A percentile compares a stretch with the other conserved stretches of the same genome.
These are phyloP conservation scores for Dendrolimus kikuchii DNA, from an alignment of 1,140 invertebrate genomes.

Conservation along the genomic window DNA sequence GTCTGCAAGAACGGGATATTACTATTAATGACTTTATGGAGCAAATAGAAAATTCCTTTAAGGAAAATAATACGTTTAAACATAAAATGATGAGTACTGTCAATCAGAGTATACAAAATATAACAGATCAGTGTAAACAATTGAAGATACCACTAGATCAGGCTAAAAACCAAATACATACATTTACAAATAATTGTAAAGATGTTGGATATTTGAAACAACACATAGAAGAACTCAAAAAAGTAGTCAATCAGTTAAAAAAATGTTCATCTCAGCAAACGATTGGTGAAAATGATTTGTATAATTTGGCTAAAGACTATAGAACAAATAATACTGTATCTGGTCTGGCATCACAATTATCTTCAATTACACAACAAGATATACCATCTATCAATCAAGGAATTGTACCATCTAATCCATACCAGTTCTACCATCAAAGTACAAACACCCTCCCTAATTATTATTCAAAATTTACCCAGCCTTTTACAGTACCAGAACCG, in stretches of 20 bases:
- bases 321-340: conserved; percentile 52
- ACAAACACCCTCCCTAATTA: conserved; percentile 58
- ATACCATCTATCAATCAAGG: conserved; percentile 51
- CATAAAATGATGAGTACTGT: conserved; percentile 68
- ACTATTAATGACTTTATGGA: conserved; percentile 76
- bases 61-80: conserved; percentile 73
- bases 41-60: conserved; percentile 76
- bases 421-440: conserved; percentile 59
- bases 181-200: conserved; percentile 71
- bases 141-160: conserved; percentile 73
- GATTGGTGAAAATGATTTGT: conserved; percentile 73
- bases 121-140: conserved; percentile 72
- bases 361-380: conserved; percentile 44
- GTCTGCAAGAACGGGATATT: conserved; percentile 72
- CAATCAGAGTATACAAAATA: conserved; percentile 70
- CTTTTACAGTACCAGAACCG: conserved; percentile 36
- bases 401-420: conserved; percentile 48
- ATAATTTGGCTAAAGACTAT: conserved; percentile 75
- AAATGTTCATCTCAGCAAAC: conserved; percentile 60
- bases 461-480: conserved; percentile 54
- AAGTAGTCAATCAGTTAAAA: conserved; percentile 73
- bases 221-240: conserved; percentile 76
- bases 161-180: conserved; percentile 73
- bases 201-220: conserved; percentile 73
- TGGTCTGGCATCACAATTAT: conserved; percentile 41